Evolutionary conservation across 1,140 invertebrate genomes (phyloP).

Genomic region (Sitobion miscanthi): DNA sequence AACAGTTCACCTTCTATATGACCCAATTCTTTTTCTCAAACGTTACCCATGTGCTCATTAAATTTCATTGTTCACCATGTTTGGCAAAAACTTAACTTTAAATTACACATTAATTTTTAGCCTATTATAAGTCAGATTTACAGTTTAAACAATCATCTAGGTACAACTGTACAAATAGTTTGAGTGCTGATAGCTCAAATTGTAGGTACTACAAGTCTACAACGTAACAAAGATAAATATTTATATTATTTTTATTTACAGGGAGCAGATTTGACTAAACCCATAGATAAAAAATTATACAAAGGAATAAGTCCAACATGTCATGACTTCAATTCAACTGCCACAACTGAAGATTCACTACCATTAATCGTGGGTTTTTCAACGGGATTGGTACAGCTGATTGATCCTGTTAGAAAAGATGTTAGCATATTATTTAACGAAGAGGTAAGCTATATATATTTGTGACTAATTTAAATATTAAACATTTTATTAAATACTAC

Average conservation of each 20-base stretch:
- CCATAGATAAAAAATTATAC: constrained; percentile 96
- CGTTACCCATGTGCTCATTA: not conserved
- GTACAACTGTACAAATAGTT: not conserved
- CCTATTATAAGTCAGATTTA: not conserved
- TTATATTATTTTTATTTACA: constrained; percentile 14
- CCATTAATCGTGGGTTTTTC: constrained; percentile 94
- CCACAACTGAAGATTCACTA: constrained; percentile 81
- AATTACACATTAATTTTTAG: not conserved
- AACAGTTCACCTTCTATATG: not conserved
- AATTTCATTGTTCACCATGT: not conserved
- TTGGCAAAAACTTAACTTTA: not conserved
- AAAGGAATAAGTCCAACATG: constrained; percentile 99
- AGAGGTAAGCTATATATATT: constrained; percentile 73
- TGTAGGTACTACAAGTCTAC: not conserved
- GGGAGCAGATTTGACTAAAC: constrained; percentile 92
- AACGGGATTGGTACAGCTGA: constrained; percentile 95
- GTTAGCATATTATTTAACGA: constrained; percentile 96
- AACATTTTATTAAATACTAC: too few species aligned
- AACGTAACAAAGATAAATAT: not conserved
- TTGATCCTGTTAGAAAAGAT: constrained; percentile 96
- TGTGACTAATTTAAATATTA: constrained; percentile 58
- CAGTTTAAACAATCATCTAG: not conserved
- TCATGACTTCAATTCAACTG: constrained; percentile 94
- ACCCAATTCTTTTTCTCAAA: not conserved
- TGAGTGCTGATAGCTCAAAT: too few species aligned